Conservation (phyloP, 1,140 invertebrate genomes). For the Muscidifurax raptorellus region DNA sequence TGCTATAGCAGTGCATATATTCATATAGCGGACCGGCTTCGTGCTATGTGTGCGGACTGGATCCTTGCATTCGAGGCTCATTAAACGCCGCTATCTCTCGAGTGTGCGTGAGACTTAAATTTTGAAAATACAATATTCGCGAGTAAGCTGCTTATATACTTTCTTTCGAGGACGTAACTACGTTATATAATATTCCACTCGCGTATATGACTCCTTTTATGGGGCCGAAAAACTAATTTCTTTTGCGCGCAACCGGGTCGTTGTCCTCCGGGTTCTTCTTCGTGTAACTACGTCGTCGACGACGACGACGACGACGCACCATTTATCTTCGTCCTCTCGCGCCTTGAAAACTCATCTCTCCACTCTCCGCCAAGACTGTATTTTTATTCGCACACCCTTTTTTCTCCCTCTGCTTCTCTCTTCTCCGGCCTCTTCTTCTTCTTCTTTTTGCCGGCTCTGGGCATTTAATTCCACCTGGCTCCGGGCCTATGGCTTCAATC, state of each 20-base stretch:
- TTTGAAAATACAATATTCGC: too few relatives aligned
- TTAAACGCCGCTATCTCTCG: constrained; percentile 16
- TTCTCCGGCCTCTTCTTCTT: neutral
- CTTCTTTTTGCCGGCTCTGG: neutral
- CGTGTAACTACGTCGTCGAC: neutral
- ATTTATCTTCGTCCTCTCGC: constrained; percentile 30
- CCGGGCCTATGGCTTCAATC: constrained; percentile 13
- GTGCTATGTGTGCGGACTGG: neutral
- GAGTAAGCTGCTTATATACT: too few relatives aligned
- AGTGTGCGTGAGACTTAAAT: neutral
- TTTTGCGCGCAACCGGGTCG: neutral
- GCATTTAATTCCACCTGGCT: neutral
- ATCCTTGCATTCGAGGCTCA: constrained; percentile 28
- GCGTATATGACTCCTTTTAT: too few relatives aligned
- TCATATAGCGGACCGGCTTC: neutral
- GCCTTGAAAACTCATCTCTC: constrained; percentile 12
- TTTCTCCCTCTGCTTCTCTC: neutral
- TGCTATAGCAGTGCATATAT: too few relatives aligned
- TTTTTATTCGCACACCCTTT: neutral
- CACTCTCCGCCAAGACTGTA: neutral
- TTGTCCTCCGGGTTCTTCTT: neutral
- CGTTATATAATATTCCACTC: too few relatives aligned
- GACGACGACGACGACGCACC: neutral
- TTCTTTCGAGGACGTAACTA: too few relatives aligned
- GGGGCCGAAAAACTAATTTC: constrained; percentile 23